Percentiles rank a stretch among this genome's conserved stretches.
Evolutionary conservation across 2,113 vertebrate genomes (phyloP).

Genomic region (Sigmodon hispidus): DNA sequence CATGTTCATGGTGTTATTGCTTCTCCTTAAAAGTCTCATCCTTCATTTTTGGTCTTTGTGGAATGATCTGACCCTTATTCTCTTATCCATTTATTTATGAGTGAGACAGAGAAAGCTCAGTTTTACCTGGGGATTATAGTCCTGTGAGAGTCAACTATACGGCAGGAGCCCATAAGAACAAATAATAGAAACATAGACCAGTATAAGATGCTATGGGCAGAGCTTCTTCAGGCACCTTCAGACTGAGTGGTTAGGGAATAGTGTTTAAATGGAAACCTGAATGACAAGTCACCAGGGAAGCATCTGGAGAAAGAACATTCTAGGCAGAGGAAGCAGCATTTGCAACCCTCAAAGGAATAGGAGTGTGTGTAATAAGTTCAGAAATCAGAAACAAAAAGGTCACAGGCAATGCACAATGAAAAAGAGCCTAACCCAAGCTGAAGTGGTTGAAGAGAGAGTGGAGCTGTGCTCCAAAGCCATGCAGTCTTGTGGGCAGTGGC

Average conservation of each 20-base stretch:
- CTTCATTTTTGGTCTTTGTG: not conserved
- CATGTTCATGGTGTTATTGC: not conserved
- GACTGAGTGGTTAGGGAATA: not conserved
- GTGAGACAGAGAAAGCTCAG: not conserved
- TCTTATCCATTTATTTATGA: constrained; percentile 4
- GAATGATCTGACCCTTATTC: not conserved
- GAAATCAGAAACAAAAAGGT: not conserved
- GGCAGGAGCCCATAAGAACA: constrained; percentile 32
- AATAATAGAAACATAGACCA: not conserved
- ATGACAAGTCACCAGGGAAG: not conserved
- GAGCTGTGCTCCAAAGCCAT: not conserved
- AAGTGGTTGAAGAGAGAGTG: not conserved
- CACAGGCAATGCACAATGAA: not conserved
- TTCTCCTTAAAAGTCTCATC: not conserved
- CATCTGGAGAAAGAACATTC: not conserved
- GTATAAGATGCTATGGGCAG: not conserved
- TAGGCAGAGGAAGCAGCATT: not conserved
- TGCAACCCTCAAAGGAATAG: not conserved
- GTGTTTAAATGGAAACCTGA: not conserved
- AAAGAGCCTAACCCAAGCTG: not conserved
- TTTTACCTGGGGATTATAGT: not conserved
- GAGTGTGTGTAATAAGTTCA: not conserved
- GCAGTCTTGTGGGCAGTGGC: not conserved
- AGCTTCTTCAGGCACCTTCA: not conserved
- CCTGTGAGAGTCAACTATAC: not conserved